Percentiles rank a stretch among this genome's conserved stretches.
phyloP scores from a whole-genome alignment of 2,113 vertebrate species.

The Hemicordylus capensis region DNA sequence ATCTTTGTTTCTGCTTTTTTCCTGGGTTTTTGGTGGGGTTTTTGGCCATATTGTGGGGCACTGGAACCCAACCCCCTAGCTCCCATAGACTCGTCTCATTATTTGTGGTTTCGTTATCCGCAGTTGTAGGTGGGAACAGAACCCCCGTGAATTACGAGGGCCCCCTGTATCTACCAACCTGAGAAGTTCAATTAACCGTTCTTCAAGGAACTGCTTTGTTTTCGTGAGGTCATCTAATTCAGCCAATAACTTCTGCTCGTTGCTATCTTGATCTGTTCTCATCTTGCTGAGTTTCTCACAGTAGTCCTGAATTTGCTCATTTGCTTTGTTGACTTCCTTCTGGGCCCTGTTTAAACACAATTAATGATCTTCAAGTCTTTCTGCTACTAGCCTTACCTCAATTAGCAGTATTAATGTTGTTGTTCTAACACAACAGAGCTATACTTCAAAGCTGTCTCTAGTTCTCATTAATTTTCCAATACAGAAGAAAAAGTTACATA shows the following conservation, averaged over 20 bases:
- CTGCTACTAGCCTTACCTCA: neutral
- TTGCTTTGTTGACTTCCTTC: conserved; percentile 76
- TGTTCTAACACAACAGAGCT: neutral
- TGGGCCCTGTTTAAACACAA: conserved; percentile 78
- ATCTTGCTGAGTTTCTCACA: conserved; percentile 79
- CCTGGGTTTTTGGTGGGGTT: no score
- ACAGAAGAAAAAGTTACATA: no score
- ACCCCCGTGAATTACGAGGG: no score
- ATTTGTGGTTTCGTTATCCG: no score
- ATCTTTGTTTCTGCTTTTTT: no score
- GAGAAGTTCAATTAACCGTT: conserved; percentile 92
- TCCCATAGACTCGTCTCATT: no score
- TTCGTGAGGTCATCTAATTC: conserved; percentile 91
- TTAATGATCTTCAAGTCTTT: neutral
- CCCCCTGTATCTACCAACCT: conserved; percentile 82
- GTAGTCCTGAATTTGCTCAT: conserved; percentile 79
- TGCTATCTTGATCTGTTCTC: conserved; percentile 78
- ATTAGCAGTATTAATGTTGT: neutral
- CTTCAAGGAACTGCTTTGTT: conserved; percentile 93
- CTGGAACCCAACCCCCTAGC: no score
- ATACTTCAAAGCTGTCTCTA: neutral
- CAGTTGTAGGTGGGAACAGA: no score
- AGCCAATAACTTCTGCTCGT: conserved; percentile 83
- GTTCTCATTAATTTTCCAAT: neutral
- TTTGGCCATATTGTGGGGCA: no score